A percentile compares a stretch with the other conserved stretches of the same genome.
Conservation (phyloP, 2,888 invertebrate genomes). For the Calameuta idolon region DNA sequence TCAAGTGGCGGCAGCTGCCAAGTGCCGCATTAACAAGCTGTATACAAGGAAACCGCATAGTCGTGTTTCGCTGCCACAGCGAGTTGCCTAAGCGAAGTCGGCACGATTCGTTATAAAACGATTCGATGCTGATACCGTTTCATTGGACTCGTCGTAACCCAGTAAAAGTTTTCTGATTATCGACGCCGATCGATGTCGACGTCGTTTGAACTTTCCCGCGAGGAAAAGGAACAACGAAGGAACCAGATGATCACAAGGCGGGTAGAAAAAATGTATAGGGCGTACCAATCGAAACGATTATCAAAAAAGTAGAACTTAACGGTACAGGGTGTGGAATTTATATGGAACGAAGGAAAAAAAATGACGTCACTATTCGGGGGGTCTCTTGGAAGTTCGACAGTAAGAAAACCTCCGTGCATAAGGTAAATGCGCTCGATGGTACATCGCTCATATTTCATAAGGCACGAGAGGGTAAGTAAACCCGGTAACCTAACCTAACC, state of each 20-base stretch:
- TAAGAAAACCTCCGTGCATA: background rate
- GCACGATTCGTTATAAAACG: background rate
- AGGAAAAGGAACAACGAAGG: background rate
- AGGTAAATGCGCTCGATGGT: background rate
- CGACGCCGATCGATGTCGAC: background rate
- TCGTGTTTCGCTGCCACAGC: constrained; percentile 11
- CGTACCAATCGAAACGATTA: background rate
- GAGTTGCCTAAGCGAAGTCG: background rate
- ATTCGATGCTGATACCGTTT: background rate
- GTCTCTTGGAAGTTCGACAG: background rate
- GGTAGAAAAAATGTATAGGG: background rate
- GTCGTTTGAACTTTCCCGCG: background rate
- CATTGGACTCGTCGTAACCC: background rate
- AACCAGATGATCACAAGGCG: background rate
- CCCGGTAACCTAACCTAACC: background rate
- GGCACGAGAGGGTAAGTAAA: background rate
- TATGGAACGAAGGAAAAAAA: background rate
- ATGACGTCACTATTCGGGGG: background rate
- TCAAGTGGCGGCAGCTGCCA: constrained; percentile 40
- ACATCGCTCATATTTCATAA: background rate
- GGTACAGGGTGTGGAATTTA: background rate
- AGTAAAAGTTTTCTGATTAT: background rate
- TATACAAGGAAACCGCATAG: constrained; percentile 29
- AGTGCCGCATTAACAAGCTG: constrained; percentile 17
- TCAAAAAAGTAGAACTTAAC: background rate